A percentile compares a stretch with the other conserved stretches of the same genome.
These are phyloP conservation scores for Oncopeltus fasciatus DNA, from an alignment of 1,140 invertebrate species.

Conservation along the genomic window DNA sequence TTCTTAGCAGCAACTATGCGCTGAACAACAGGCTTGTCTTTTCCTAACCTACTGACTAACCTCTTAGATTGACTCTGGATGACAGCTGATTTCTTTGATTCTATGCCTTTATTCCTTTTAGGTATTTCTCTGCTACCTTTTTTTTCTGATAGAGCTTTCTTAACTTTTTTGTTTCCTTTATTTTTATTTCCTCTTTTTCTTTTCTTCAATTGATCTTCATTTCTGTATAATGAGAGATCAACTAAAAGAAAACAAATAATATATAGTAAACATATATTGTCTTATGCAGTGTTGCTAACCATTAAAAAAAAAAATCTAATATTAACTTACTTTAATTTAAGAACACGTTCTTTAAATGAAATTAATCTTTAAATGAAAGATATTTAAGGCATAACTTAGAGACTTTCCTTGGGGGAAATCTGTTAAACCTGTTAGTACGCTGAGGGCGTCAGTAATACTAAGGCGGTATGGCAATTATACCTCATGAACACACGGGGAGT, in stretches of 20 bases:
- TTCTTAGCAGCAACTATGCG: constrained; percentile 7
- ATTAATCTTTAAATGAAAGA: no score
- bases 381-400: no score
- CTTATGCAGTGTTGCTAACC: no score
- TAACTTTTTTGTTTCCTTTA: not conserved
- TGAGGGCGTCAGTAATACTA: no score
- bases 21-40: constrained; percentile 1
- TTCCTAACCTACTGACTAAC: constrained; percentile 2
- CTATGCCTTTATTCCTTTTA: not conserved
- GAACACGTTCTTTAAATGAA: no score
- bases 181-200: constrained; percentile 8
- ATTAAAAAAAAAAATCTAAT: no score
- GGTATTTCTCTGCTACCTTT: not conserved
- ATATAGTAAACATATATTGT: not conserved
- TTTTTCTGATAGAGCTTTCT: not conserved
- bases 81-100: not conserved
- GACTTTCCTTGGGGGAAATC: no score
- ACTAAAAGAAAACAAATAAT: constrained; percentile 37
- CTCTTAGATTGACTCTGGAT: not conserved
- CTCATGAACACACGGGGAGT: no score
- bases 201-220: constrained; percentile 62
- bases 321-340: no score
- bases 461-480: no score
- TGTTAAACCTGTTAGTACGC: no score
- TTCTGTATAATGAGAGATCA: constrained; percentile 61